Evolutionary conservation across 2,888 invertebrate species (phyloP), one percentile per base, ranked within the genome.

Genomic region (Philopedon plagiatum): DNA sequence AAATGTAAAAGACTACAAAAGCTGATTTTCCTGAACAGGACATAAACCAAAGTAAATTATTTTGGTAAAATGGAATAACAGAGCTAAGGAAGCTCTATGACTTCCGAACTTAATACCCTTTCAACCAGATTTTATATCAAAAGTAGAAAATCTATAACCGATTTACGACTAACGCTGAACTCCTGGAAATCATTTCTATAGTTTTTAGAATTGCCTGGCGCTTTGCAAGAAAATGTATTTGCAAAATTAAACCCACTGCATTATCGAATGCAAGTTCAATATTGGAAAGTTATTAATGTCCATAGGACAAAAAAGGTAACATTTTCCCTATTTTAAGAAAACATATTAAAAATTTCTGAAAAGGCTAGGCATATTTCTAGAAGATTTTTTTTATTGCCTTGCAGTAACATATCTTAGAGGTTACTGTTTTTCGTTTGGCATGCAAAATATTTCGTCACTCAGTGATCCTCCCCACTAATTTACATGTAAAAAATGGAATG

Each of bases 61-160:
- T 49, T 23, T 49, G 19, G 46, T 32, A 49, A 49, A 62, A 34
- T 7, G n/a, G 26, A 62, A 67, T 67, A 67, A 67, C 51, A 37
- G 23, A 21, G 67, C 60, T 41, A 11, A 32, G 61, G 44, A 62
- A 68, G 62, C 41, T 62, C 56, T 56, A 62, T 56, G 61, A 61
- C 51, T 67, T 66, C 9, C 37, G 18, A 37, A 57, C 19, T 41
- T 66, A 49, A 32, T 49, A 54, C 61, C 32, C 51, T 39, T 58
- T 60, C 29, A 32, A 23, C 54, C 26, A 54, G 56, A 64, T 64
- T 66, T 67, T 19, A 29, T 49, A 60, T 58, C 19, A 37, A 60
- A 51, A 67, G 51, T 60, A 58, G 60, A 32, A 67, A 60, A 60
- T 67, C 51, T 51, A 32, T 67, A 67, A 67, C 60, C 60, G 60